Conservation (phyloP, 1,140 invertebrate genomes). For the Euwallacea fornicatus region DNA sequence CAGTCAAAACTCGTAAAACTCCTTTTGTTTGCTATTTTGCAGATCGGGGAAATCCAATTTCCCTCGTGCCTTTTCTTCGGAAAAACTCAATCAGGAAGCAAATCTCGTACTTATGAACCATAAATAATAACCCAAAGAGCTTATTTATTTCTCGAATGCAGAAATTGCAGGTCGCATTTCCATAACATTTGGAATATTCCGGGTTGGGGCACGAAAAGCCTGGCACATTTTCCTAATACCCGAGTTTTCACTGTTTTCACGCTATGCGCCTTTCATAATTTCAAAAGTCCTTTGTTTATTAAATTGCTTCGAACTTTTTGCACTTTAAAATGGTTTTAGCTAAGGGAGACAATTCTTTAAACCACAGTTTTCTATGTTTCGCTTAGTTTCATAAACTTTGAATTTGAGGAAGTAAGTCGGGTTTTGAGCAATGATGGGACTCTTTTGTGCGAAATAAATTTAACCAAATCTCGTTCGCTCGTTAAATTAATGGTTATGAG, state of each 20-base stretch:
- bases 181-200: slow-evolving; percentile 36
- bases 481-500: no score
- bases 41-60: not conserved
- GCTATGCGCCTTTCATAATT: slow-evolving; percentile 31
- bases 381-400: no score
- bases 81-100: slow-evolving; percentile 7
- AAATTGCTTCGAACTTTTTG: slow-evolving; percentile 29
- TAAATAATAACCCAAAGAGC: slow-evolving; percentile 29
- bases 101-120: slow-evolving; percentile 14
- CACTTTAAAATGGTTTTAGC: not conserved
- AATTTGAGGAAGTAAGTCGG: no score
- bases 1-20: not conserved
- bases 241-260: slow-evolving; percentile 34
- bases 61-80: not conserved
- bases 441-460: no score
- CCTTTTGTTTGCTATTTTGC: not conserved
- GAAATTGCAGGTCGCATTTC: slow-evolving; percentile 37
- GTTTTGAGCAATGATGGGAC: no score
- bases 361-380: no score
- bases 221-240: slow-evolving; percentile 33
- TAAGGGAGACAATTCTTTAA: no score
- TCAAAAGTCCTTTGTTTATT: slow-evolving; percentile 34
- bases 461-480: no score
- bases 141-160: slow-evolving; percentile 36
- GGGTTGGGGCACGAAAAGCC: slow-evolving; percentile 18